Conservation (phyloP, 2,113 vertebrate genomes). For the Oreotragus oreotragus region DNA sequence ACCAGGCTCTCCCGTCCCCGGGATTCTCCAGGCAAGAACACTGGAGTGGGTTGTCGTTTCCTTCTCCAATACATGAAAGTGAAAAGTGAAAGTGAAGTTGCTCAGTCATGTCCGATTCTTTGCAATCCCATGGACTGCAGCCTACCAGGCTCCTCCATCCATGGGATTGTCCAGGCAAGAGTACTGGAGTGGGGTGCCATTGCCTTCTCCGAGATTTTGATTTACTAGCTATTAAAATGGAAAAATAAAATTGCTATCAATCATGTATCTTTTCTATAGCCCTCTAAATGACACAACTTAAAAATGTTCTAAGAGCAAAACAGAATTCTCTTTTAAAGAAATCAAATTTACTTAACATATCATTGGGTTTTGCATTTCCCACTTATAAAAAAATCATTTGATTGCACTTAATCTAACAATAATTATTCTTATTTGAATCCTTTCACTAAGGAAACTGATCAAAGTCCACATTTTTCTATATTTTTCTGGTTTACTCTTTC, state of each 20-base stretch:
- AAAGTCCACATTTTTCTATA: neutral
- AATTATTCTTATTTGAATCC: constrained; percentile 31
- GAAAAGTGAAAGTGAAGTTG: too few species aligned
- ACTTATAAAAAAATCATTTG: constrained; percentile 36
- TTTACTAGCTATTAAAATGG: neutral
- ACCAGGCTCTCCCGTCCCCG: too few species aligned
- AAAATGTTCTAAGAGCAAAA: constrained; percentile 44
- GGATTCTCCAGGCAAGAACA: too few species aligned
- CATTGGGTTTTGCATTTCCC: neutral
- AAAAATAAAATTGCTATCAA: constrained; percentile 49
- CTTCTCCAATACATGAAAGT: too few species aligned
- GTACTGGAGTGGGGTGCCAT: too few species aligned
- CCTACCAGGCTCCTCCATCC: too few species aligned
- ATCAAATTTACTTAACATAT: constrained; percentile 33
- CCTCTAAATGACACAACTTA: constrained; percentile 39
- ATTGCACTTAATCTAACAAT: constrained; percentile 34
- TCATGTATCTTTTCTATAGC: constrained; percentile 25
- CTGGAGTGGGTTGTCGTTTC: too few species aligned
- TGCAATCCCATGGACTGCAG: accelerated
- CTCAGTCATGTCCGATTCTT: too few species aligned
- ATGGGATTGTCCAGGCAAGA: too few species aligned
- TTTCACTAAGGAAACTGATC: neutral
- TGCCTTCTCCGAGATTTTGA: too few species aligned
- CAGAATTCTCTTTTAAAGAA: constrained; percentile 8
- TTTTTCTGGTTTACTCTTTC: constrained; percentile 15